Conservation (phyloP, 2,113 vertebrate species). For the Chascanopsetta lugubris region DNA sequence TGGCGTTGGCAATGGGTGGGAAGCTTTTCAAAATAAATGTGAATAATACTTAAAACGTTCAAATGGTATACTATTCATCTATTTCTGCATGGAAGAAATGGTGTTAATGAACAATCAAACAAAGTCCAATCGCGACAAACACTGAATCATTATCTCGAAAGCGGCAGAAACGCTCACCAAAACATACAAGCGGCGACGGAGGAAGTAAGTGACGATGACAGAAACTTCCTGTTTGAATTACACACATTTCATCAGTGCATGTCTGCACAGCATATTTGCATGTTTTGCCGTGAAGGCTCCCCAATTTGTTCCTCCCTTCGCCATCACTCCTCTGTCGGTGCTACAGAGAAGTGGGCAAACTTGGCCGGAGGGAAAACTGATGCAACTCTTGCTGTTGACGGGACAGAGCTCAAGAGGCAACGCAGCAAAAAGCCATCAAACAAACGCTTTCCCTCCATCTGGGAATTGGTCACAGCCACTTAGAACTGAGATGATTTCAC, state of each 20-base stretch:
- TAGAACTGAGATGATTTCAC: conserved; percentile 57
- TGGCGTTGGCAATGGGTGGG: no score
- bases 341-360: conserved; percentile 33
- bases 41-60: no score
- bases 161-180: not conserved
- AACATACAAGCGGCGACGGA: not conserved
- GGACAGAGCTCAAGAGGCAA: conserved; percentile 34
- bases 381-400: conserved; percentile 50
- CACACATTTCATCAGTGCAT: conserved; percentile 10
- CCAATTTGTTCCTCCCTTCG: not conserved
- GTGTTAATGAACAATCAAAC: no score
- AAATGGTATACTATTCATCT: no score
- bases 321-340: conserved; percentile 21
- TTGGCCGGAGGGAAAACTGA: conserved; percentile 56
- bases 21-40: no score
- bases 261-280: conserved; percentile 21
- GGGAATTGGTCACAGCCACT: conserved; percentile 70
- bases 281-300: not conserved
- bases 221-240: conserved; percentile 13
- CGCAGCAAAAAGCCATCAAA: conserved; percentile 38
- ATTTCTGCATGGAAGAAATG: no score
- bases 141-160: not conserved
- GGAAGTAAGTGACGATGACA: not conserved
- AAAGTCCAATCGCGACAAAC: not conserved
- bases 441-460: conserved; percentile 32